These are phyloP conservation scores for Augochlorella aurata DNA, from an alignment of 2,888 invertebrate genomes.

Conservation along the genomic window DNA sequence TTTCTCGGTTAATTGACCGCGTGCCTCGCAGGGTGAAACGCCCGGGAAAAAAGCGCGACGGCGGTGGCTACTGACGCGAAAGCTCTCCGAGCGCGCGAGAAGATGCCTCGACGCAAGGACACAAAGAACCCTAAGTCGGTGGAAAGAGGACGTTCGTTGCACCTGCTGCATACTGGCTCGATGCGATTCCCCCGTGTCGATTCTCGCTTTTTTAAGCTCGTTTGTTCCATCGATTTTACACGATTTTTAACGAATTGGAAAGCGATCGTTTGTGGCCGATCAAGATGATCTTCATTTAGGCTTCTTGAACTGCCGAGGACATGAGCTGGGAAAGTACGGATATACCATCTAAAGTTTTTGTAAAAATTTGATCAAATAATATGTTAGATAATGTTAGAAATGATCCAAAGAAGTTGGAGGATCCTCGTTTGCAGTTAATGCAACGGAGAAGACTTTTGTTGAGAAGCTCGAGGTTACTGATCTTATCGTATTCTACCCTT, in stretches of 20 bases:
- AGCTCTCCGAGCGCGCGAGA: neutral
- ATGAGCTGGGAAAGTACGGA: too few relatives aligned
- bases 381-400: too few relatives aligned
- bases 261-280: neutral
- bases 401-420: too few relatives aligned
- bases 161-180: neutral
- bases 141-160: neutral
- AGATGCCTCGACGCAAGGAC: neutral
- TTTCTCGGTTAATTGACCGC: conserved; percentile 1
- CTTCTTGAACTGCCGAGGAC: too few relatives aligned
- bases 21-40: neutral
- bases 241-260: neutral
- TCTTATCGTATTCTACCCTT: too few relatives aligned
- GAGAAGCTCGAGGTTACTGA: too few relatives aligned
- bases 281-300: neutral
- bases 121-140: neutral
- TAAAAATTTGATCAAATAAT: too few relatives aligned
- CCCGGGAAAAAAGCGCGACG: neutral
- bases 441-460: too few relatives aligned
- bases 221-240: neutral
- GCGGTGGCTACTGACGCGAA: neutral
- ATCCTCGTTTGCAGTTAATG: too few relatives aligned
- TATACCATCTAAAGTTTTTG: too few relatives aligned
- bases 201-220: neutral
- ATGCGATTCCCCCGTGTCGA: neutral